Evolutionary conservation across 2,888 invertebrate species (phyloP), one percentile per base, ranked within the genome.

Genomic region (Cactoblastis cactorum): DNA sequence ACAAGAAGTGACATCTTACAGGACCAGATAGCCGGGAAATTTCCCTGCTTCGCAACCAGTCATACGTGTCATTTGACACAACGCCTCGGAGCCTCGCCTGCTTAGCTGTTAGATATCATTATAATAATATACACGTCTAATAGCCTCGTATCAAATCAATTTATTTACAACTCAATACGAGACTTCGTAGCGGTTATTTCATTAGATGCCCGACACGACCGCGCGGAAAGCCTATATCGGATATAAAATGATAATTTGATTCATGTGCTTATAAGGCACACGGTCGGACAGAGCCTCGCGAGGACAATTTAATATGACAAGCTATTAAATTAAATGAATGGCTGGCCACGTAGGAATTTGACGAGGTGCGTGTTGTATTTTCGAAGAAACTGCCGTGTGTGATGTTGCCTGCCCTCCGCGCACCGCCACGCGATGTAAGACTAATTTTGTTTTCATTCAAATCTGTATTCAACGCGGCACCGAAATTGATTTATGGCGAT

Each of bases 261-360:
- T 74, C 70, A 60, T 58, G 59, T 55, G 58, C 72, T 62, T 74
- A 71, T 73, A 79, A 67, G 71, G 75, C 58, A 51, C 61, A 56
- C 53, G 56, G 62, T 59, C 62, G 61, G 66, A 69, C 69, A 70
- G 75, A 69, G 69, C 69, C 65, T 60, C 59, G 69, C 52, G 58
- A 55, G 63, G 63, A 70, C 71, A 67, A 70, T 74, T 74, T 72
- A 65, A 74, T 76, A 75, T 75, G 76, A 80, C 76, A 74, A 71
- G 78, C 77, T 67, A 80, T 81, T 77, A 80, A 77, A 74, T 62
- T 56, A 71, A 80, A 78, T 75, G 68, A 78, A 78, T 83, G 75
- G 70, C 67, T 67, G 69, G 61, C 72, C 78, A 80, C 78, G 80
- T 80, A 71, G 74, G 71, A 68, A 72, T 74, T 65, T 56, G 52